Conservation (phyloP, 2,113 vertebrate species). For the Morone chrysops region DNA sequence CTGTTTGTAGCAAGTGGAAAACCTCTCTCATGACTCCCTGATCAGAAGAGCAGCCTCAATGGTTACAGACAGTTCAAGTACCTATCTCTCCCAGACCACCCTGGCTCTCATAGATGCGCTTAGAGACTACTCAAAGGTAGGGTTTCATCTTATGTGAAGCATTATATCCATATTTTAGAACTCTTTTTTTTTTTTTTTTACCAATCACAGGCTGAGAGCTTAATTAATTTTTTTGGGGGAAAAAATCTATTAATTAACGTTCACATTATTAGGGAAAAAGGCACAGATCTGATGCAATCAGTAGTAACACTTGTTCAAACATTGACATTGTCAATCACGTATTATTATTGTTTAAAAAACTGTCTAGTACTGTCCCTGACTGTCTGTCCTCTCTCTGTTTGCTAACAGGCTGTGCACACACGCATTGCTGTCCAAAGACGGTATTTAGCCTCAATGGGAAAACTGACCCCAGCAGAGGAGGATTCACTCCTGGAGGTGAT, state of each 20-base stretch:
- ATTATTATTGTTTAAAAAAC: background rate
- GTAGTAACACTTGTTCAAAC: background rate
- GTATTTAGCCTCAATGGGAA: slow-evolving; percentile 80
- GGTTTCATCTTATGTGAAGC: background rate
- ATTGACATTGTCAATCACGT: background rate
- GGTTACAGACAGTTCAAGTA: slow-evolving; percentile 82
- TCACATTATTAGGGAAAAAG: background rate
- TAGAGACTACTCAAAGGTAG: slow-evolving; percentile 80
- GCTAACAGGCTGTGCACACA: slow-evolving; percentile 80
- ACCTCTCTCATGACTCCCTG: slow-evolving; percentile 82
- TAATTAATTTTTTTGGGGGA: no score
- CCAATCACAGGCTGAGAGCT: background rate
- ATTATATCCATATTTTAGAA: background rate
- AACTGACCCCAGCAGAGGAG: slow-evolving; percentile 79
- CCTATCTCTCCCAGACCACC: slow-evolving; percentile 84
- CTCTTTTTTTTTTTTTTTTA: background rate
- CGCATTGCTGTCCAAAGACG: slow-evolving; percentile 82
- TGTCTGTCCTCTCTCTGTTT: slow-evolving; percentile 13
- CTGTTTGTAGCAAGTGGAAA: slow-evolving; percentile 70
- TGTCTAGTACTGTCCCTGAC: slow-evolving; percentile 4
- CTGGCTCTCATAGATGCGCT: slow-evolving; percentile 81
- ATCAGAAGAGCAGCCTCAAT: slow-evolving; percentile 82
- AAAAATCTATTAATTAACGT: background rate
- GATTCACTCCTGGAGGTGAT: slow-evolving; percentile 81
- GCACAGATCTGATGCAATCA: background rate